Evolutionary conservation across 1,140 invertebrate species (phyloP).

Genomic region (Macrotrachela quadricornifera): DNA sequence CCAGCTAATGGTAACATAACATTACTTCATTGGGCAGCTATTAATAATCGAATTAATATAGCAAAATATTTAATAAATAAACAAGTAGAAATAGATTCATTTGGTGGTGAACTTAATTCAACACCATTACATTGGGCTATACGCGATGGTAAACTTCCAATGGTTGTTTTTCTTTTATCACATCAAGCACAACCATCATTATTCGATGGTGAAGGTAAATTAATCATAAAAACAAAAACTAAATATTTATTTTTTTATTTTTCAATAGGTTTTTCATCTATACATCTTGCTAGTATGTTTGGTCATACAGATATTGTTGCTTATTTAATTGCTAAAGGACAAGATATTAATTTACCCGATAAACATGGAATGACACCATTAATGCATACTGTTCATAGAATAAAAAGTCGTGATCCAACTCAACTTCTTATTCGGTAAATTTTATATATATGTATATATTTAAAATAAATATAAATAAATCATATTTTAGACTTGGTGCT

Average conservation of each 20-base stretch:
- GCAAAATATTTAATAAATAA: conserved; percentile 65
- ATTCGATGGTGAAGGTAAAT: conserved; percentile 63
- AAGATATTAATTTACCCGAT: conserved; percentile 40
- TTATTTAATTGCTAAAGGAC: conserved; percentile 81
- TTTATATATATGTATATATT: neutral
- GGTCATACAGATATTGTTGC: conserved; percentile 87
- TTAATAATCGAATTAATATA: conserved; percentile 73
- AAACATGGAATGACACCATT: conserved; percentile 60
- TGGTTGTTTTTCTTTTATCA: conserved; percentile 68
- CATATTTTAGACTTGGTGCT: conserved; percentile 76
- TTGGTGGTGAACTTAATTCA: conserved; percentile 78
- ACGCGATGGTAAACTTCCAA: conserved; percentile 73
- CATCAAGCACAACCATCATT: conserved; percentile 78
- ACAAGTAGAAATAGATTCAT: conserved; percentile 67
- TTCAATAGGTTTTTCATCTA: conserved; percentile 87
- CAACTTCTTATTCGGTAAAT: conserved; percentile 26
- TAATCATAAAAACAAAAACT: no score
- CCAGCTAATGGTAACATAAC: no score
- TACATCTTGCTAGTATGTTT: conserved; percentile 89
- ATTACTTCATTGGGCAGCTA: conserved; percentile 92
- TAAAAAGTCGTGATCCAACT: conserved; percentile 31
- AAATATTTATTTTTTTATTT: conserved; percentile 64
- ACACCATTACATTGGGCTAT: conserved; percentile 95
- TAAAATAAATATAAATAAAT: conserved; percentile 24
- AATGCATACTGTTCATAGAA: conserved; percentile 71